Evolutionary conservation across 2,888 invertebrate species (phyloP).

Genomic region (Xestia rhomboidea): DNA sequence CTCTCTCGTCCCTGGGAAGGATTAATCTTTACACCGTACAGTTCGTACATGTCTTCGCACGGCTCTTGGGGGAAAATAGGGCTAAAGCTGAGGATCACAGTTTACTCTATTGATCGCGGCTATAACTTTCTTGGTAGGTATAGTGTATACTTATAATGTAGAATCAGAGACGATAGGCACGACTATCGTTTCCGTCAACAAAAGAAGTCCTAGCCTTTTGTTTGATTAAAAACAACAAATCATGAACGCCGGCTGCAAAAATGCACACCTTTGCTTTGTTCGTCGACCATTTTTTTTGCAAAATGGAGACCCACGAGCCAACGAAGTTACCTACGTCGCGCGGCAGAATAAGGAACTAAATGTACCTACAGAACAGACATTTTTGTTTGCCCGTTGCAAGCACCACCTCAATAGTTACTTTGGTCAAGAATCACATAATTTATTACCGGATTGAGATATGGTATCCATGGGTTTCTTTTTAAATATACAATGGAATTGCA

Average conservation of each 20-base stretch:
- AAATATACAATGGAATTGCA: background rate
- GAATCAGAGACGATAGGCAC: background rate
- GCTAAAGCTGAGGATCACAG: background rate
- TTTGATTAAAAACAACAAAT: background rate
- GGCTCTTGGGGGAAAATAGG: background rate
- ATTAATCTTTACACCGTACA: background rate
- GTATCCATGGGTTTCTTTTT: background rate
- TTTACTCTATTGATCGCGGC: background rate
- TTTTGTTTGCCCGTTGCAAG: background rate
- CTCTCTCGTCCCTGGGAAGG: background rate
- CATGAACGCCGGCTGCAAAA: conserved; percentile 17
- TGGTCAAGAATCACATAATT: too few species aligned
- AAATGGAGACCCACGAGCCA: conserved; percentile 16
- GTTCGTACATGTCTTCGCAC: background rate
- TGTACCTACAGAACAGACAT: background rate
- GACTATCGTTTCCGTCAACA: background rate
- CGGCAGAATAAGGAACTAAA: conserved; percentile 18
- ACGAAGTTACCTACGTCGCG: background rate
- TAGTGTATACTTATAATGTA: too few species aligned
- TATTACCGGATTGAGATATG: too few species aligned
- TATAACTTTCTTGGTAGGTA: conserved; percentile 1
- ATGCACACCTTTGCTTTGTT: conserved; percentile 20
- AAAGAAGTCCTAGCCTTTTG: background rate
- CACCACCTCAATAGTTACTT: background rate
- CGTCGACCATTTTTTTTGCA: conserved; percentile 24